Evolutionary conservation across 2,797 vertebrate genomes (phyloP).

Genomic region (Sebastes cheni): DNA sequence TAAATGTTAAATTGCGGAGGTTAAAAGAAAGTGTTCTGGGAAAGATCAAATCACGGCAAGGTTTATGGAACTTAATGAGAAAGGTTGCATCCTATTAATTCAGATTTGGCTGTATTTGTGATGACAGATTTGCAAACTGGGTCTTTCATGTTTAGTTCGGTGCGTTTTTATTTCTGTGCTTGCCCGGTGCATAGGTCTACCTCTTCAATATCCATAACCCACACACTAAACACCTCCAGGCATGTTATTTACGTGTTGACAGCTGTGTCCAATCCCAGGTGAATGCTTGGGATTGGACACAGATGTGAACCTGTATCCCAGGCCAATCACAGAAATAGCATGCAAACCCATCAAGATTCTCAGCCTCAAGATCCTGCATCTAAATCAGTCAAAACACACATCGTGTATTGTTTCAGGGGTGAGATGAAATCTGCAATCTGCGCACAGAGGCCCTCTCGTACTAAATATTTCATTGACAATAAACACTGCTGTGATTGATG

Average conservation of each 20-base stretch:
- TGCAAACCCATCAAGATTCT: slow-evolving; percentile 9
- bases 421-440: slow-evolving; percentile 59
- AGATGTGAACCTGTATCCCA: slow-evolving; percentile 20
- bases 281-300: no score
- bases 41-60: neutral
- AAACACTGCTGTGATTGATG: slow-evolving; percentile 71
- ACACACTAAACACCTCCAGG: slow-evolving; percentile 6
- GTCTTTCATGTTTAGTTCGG: neutral
- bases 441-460: slow-evolving; percentile 38
- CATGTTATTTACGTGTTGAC: slow-evolving; percentile 42
- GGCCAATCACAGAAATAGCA: slow-evolving; percentile 19
- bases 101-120: neutral
- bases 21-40: neutral
- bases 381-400: slow-evolving; percentile 19
- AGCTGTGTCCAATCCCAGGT: slow-evolving; percentile 20
- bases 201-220: slow-evolving; percentile 10
- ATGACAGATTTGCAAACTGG: slow-evolving; percentile 9
- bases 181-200: neutral
- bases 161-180: slow-evolving; percentile 3
- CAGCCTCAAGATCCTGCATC: slow-evolving; percentile 15
- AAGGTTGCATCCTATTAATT: neutral
- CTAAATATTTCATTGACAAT: slow-evolving; percentile 80
- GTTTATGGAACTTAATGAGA: neutral
- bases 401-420: slow-evolving; percentile 50
- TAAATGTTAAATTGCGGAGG: neutral